These are phyloP conservation scores for Apamea monoglypha DNA, from an alignment of 2,888 invertebrate species.

Conservation along the genomic window DNA sequence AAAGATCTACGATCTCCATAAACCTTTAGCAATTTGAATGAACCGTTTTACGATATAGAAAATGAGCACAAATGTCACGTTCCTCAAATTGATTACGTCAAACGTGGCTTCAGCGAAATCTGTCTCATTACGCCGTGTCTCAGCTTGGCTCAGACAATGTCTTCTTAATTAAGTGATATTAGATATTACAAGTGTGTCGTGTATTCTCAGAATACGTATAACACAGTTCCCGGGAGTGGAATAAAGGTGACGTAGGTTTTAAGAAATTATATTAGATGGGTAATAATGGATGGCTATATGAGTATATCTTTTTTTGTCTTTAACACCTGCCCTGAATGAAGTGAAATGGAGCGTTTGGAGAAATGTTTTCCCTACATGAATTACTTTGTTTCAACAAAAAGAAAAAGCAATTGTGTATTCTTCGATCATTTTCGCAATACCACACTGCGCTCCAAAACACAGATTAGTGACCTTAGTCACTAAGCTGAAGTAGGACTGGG, in stretches of 20 bases:
- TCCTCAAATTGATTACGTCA: slow-evolving; percentile 51
- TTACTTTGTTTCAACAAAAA: neutral
- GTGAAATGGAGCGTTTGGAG: neutral
- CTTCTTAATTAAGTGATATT: slow-evolving; percentile 57
- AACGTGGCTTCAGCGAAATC: slow-evolving; percentile 34
- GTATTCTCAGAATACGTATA: slow-evolving; percentile 33
- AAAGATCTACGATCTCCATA: neutral
- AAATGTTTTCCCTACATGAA: neutral
- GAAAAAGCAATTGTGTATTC: neutral
- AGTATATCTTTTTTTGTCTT: neutral
- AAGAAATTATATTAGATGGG: slow-evolving; percentile 20
- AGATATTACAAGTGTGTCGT: slow-evolving; percentile 53
- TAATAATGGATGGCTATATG: slow-evolving; percentile 8
- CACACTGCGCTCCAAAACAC: no score
- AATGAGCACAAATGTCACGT: slow-evolving; percentile 27
- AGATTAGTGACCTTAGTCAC: no score
- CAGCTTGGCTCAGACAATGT: slow-evolving; percentile 46
- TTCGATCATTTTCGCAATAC: no score
- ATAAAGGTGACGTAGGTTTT: slow-evolving; percentile 15
- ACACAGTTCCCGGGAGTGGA: slow-evolving; percentile 24
- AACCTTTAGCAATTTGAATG: slow-evolving; percentile 1
- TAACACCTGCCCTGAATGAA: neutral
- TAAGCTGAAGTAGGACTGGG: no score
- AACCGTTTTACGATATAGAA: slow-evolving; percentile 3
- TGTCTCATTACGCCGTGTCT: slow-evolving; percentile 47